Percentiles rank a stretch among this genome's conserved stretches.
Conservation (phyloP, 2,797 vertebrate genomes). For the Oreonectes daqikongensis region DNA sequence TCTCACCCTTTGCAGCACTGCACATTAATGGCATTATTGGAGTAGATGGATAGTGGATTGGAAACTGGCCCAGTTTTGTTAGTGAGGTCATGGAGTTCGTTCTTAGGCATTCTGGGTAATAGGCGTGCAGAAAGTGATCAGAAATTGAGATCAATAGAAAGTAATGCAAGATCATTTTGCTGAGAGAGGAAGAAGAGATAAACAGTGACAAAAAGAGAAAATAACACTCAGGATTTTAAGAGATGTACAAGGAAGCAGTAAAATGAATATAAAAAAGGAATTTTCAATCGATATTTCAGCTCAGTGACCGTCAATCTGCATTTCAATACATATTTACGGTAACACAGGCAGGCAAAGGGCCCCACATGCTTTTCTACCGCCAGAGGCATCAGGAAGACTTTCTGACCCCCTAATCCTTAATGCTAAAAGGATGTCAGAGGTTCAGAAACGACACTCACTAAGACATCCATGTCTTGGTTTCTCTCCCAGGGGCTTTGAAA, state of each 20-base stretch:
- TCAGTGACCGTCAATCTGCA: constrained; percentile 6
- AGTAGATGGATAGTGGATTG: constrained; percentile 4
- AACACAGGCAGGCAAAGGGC: neutral
- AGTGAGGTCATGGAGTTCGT: neutral
- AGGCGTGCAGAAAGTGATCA: constrained; percentile 44
- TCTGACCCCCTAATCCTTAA: constrained; percentile 34
- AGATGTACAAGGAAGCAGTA: neutral
- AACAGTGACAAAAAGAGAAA: neutral
- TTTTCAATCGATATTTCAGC: neutral
- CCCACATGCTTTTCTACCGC: neutral
- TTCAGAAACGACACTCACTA: constrained; percentile 27
- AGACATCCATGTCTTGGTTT: constrained; percentile 14
- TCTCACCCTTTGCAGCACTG: neutral
- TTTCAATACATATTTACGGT: constrained; percentile 23
- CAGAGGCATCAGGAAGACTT: constrained; percentile 8
- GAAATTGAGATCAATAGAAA: constrained; percentile 52
- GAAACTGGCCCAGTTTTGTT: constrained; percentile 35
- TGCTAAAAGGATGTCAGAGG: constrained; percentile 29
- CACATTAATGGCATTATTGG: constrained; percentile 1
- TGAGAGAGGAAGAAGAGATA: neutral
- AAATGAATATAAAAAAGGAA: neutral
- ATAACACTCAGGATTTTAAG: neutral
- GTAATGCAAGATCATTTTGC: constrained; percentile 27
- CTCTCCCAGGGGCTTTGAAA: constrained; percentile 30
- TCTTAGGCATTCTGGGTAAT: constrained; percentile 38